phyloP scores from a whole-genome alignment of 2,113 vertebrate genomes.

The Microtus montanus region DNA sequence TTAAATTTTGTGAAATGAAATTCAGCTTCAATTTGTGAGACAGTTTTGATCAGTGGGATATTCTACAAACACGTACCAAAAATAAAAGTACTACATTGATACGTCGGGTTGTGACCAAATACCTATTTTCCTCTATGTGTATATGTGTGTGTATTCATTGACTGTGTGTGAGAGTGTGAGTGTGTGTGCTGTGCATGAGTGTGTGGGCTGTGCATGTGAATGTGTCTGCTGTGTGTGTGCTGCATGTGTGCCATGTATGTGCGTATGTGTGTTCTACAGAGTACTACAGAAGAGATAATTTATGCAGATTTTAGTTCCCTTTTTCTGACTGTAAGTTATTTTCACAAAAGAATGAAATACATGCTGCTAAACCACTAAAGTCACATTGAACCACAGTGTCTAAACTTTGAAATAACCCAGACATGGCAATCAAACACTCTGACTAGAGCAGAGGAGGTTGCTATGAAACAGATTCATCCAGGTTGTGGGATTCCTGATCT shows the following conservation, averaged over 20 bases:
- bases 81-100: background rate
- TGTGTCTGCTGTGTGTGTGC: too few relatives aligned
- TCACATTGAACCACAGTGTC: background rate
- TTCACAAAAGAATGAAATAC: background rate
- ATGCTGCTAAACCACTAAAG: background rate
- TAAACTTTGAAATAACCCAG: constrained; percentile 34
- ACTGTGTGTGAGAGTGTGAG: background rate
- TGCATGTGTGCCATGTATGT: background rate
- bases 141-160: background rate
- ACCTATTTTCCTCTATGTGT: background rate
- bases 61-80: background rate
- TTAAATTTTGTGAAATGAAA: constrained; percentile 34
- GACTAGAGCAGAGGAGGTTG: background rate
- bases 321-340: background rate
- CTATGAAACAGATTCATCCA: constrained; percentile 27
- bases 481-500: background rate
- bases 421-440: background rate
- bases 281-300: background rate
- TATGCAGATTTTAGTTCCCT: background rate
- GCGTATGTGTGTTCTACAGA: background rate
- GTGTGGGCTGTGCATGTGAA: too few relatives aligned
- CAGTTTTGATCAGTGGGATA: background rate
- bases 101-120: background rate
- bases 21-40: background rate
- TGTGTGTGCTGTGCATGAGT: too few relatives aligned